Conservation (phyloP, 2,888 invertebrate species). For the Schizaphis graminum region DNA sequence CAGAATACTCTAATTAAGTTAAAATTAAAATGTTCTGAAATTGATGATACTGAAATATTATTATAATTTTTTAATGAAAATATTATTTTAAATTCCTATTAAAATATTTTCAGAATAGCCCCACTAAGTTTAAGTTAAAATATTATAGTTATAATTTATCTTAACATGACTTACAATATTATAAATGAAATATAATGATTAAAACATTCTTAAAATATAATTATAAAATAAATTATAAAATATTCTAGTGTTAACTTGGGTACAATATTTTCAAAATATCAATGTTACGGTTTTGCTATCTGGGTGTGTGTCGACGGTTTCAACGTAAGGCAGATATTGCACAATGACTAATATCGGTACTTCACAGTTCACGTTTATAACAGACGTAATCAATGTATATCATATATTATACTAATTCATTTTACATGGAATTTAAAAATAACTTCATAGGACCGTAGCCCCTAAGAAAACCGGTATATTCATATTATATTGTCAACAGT, state of each 20-base stretch:
- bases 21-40: too few species aligned
- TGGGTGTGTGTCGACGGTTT: too few species aligned
- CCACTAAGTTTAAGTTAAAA: background rate
- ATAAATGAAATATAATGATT: background rate
- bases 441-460: too few species aligned
- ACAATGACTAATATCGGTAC: too few species aligned
- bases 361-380: too few species aligned
- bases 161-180: background rate
- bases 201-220: background rate
- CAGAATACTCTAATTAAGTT: too few species aligned
- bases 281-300: background rate
- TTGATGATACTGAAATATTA: background rate
- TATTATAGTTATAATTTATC: background rate
- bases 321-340: too few species aligned
- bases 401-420: too few species aligned
- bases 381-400: too few species aligned
- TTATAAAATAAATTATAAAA: background rate
- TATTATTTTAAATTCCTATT: constrained; percentile 10
- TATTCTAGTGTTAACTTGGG: background rate
- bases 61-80: background rate
- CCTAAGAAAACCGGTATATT: too few species aligned
- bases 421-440: too few species aligned
- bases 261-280: background rate
- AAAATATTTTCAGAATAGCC: background rate
- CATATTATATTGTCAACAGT: too few species aligned